Evolutionary conservation across 2,888 invertebrate species (phyloP).

Genomic region (Caenorhabditis sp.): DNA sequence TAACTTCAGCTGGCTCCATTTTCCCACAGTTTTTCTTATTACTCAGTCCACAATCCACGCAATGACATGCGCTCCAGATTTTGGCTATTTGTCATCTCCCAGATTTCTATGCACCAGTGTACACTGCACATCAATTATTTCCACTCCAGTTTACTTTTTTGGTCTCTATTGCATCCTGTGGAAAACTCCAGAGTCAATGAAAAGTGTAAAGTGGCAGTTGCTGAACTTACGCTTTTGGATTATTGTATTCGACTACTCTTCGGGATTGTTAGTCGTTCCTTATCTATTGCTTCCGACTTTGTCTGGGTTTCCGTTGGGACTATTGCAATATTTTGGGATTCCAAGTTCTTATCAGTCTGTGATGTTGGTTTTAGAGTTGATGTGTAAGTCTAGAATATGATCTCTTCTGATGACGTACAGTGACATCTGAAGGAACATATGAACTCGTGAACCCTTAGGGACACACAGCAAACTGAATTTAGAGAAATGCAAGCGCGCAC

Average conservation of each 20-base stretch:
- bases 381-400: too few species aligned
- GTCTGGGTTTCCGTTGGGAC: conserved; percentile 14
- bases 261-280: not conserved
- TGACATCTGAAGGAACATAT: too few species aligned
- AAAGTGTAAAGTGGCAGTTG: conserved; percentile 29
- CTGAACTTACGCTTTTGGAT: conserved; percentile 3
- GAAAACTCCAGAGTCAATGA: conserved; percentile 42
- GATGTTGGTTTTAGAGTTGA: not conserved
- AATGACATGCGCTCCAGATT: not conserved
- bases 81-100: conserved; percentile 6
- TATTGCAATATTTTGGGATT: not conserved
- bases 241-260: not conserved
- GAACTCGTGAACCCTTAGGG: too few species aligned
- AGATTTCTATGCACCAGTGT: conserved; percentile 9
- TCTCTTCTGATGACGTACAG: too few species aligned
- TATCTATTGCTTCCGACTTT: not conserved
- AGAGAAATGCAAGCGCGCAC: too few species aligned
- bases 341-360: not conserved
- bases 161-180: conserved; percentile 38
- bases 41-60: too few species aligned
- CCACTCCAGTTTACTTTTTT: conserved; percentile 21
- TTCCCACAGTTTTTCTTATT: too few species aligned
- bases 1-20: too few species aligned
- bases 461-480: too few species aligned
- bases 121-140: not conserved